Percentiles rank a stretch among this genome's conserved stretches.
phyloP scores from a whole-genome alignment of 2,888 invertebrate genomes.

The Biston betularia region DNA sequence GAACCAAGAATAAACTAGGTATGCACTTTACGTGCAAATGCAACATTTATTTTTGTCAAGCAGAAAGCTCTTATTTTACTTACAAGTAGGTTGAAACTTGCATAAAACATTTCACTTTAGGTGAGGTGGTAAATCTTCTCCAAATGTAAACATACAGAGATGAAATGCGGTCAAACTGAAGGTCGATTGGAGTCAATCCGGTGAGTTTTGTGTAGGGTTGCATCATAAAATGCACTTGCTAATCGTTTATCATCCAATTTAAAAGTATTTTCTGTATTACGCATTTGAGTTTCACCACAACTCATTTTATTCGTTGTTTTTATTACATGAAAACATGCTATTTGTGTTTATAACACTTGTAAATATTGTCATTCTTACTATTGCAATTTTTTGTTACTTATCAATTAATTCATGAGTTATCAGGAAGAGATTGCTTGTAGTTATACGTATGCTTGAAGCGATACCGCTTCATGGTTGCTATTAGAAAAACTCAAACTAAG shows the following conservation, averaged over 20 bases:
- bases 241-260: background rate
- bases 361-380: too few relatives aligned
- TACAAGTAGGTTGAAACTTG: slow-evolving; percentile 24
- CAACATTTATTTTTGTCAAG: slow-evolving; percentile 6
- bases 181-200: slow-evolving; percentile 36
- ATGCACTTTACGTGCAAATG: slow-evolving; percentile 37
- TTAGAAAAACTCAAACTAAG: too few relatives aligned
- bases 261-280: too few relatives aligned
- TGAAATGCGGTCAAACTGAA: slow-evolving; percentile 41
- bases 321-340: too few relatives aligned
- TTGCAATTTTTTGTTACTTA: too few relatives aligned
- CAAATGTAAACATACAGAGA: slow-evolving; percentile 41
- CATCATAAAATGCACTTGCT: background rate
- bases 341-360: too few relatives aligned
- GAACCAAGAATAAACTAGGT: slow-evolving; percentile 38
- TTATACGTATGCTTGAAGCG: too few relatives aligned
- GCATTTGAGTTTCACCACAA: background rate
- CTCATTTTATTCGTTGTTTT: background rate
- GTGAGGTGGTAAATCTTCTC: slow-evolving; percentile 22
- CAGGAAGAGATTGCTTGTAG: too few relatives aligned
- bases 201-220: slow-evolving; percentile 19
- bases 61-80: slow-evolving; percentile 10
- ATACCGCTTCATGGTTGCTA: too few relatives aligned
- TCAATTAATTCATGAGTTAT: too few relatives aligned
- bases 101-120: slow-evolving; percentile 15